Base-by-base conservation (phyloP, 2,797 vertebrate species). In the Ataeniobius toweri region DNA sequence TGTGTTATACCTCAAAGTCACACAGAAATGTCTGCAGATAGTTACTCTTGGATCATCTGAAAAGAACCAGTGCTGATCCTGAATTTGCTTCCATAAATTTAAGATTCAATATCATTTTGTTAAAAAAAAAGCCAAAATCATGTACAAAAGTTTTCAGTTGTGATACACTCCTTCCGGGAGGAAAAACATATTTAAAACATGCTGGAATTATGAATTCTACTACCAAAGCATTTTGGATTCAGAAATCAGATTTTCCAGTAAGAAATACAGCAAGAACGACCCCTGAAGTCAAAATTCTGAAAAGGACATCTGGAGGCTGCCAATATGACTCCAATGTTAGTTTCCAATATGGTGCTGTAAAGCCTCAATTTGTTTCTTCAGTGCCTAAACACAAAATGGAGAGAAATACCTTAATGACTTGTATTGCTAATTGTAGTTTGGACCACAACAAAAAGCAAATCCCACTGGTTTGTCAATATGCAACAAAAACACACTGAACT, bases 1-100 rank as follows among this genome's bases (percentile, higher is more conserved):
- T 85, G 28, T 86, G 26, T 46, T 46, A 36, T 72, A 79, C 68
- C 74, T 85, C 80, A 77, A 71, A 86, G 39, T 87, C 73, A 78
- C 65, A 83, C 31, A 53, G 28, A 44, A 61, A 1, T 67, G 73
- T 78, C 36, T 67, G 73, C 55, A 71, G 44, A 78, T 81, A 67
- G 12, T n/a, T 41, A 41, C 20, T 67, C 22, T 41, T 24, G 22
- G 36, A 41, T 41, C 63, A 41, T 41, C 36, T 20, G 6, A 65
- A 63, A 39, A 39, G 36, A 53, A 56, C 36, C 59, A 1, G 63
- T 56, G 70, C 53, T 73, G 31, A 77, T 20, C 6, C 41, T 13
- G 41, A 84, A 75, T 28, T 71, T 56, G 82, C 73, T 41, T 67
- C 36, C 39, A 22, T 41, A 41, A 16, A 41, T 24, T 63, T 24